These are phyloP conservation scores for Dipodomys ordii DNA, from an alignment of 2,113 vertebrate species.

Conservation along the genomic window DNA sequence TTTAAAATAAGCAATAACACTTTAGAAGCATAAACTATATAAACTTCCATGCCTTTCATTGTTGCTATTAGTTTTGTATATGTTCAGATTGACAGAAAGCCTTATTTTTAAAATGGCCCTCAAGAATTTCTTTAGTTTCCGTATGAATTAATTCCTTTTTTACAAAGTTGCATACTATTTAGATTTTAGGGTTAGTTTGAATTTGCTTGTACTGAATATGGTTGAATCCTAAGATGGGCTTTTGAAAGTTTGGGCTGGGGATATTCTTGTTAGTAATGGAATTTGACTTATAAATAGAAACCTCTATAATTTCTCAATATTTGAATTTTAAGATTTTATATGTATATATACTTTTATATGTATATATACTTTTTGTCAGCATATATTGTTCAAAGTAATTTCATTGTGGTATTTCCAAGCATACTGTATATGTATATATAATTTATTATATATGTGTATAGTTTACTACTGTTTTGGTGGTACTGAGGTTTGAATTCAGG, in stretches of 20 bases:
- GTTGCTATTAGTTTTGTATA: constrained; percentile 17
- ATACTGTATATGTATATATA: too few species aligned
- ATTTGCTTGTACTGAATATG: constrained; percentile 40
- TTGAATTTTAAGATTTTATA: constrained; percentile 26
- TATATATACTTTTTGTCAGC: neutral
- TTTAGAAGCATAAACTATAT: constrained; percentile 40
- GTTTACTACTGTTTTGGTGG: too few species aligned
- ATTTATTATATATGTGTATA: too few species aligned
- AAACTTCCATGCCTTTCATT: constrained; percentile 14
- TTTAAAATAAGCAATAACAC: constrained; percentile 39
- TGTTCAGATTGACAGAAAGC: constrained; percentile 27
- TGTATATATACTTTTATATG: neutral
- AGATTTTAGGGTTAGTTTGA: constrained; percentile 8
- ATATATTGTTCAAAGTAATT: neutral
- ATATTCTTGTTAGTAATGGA: neutral
- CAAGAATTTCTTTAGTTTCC: constrained; percentile 26
- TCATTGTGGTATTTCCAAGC: too few species aligned
- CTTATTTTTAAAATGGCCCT: neutral
- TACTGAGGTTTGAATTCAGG: too few species aligned
- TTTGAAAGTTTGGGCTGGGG: neutral
- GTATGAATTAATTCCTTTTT: neutral
- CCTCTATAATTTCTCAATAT: constrained; percentile 27
- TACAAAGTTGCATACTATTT: neutral
- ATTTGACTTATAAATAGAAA: constrained; percentile 58
- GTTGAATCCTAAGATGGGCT: neutral